Evolutionary conservation across 2,797 vertebrate species (phyloP), one percentile per base, ranked within the genome.

Genomic region (Microctenopoma stevenorrisi): DNA sequence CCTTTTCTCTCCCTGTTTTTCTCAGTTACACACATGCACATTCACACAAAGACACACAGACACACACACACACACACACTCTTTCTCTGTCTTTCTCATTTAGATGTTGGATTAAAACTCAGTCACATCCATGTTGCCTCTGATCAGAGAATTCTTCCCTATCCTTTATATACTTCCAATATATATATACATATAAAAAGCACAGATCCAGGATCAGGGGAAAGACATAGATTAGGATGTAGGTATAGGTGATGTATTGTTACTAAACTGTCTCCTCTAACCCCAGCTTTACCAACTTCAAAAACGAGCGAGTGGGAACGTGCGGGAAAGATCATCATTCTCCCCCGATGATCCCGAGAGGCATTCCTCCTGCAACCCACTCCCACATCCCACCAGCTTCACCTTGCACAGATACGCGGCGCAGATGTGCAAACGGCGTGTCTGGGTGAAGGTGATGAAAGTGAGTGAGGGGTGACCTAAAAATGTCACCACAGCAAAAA

Each of bases 401-500:
- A 87, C 79, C 67, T 72, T 14, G 37, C 49, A 8, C 44, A 54
- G 61, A 79, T 61, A 50, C 10, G 11, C 7, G 12, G 49, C 2
- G 13, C 78, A 75, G 69, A 79, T 72, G 76, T 73, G 85, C 46
- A 8, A 26, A 26, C 59, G 28, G 44, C 67, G 61, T 37, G 75
- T 58, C 48, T 33, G 43, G 64, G 70, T 78, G 53, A 57, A 66
- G 76, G 83, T 80, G 85, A 89, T 86, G 81, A 90, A 89, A 90
- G 88, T 85, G 87, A 92, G 62, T 65, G 88, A 91, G 82, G 48
- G 71, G 75, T 90, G 90, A 90, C 90, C 91, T 91, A 88, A 89
- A 92, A 91, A 84, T 89, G 89, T 92, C 91, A 92, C 79, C 42
- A n/a, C 76, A 63, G 69, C 62, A 64, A 63, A 74, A 58, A 33